These are phyloP conservation scores for Odontothrips loti DNA, from an alignment of 2,888 invertebrate species.

Conservation along the genomic window DNA sequence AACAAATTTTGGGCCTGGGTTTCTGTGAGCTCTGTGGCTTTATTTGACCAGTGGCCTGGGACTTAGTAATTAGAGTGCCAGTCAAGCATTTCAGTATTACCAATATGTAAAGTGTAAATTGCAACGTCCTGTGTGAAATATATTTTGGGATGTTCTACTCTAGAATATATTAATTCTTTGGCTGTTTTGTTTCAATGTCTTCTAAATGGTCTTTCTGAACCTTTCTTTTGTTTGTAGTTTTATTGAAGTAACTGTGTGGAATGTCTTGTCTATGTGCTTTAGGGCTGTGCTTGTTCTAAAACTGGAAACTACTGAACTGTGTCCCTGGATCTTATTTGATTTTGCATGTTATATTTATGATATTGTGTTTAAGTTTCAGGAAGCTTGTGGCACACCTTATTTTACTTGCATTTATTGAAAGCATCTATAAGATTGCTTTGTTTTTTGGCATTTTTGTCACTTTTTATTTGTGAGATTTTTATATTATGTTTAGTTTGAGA, in stretches of 20 bases:
- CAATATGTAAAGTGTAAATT: background rate
- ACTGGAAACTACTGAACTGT: background rate
- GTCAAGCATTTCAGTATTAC: slow-evolving; percentile 18
- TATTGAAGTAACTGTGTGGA: background rate
- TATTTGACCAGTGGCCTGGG: background rate
- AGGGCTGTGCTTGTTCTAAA: background rate
- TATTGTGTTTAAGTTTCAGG: background rate
- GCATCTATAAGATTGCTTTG: background rate
- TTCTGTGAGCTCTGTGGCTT: too few relatives aligned
- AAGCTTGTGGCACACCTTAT: background rate
- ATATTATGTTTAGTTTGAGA: background rate
- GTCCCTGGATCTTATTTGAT: background rate
- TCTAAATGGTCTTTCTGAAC: background rate
- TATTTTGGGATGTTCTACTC: too few relatives aligned
- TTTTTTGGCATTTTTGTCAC: too few relatives aligned
- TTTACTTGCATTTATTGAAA: background rate
- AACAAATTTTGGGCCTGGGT: too few relatives aligned
- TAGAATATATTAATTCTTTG: background rate
- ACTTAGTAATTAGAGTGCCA: background rate
- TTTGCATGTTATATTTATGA: background rate
- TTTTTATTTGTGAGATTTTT: background rate
- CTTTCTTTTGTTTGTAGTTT: background rate
- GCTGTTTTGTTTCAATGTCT: background rate
- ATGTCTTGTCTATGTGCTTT: background rate
- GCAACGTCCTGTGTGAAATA: background rate